Evolutionary conservation across 2,888 invertebrate genomes (phyloP), one percentile per base, ranked within the genome.

Genomic region (Ceriagrion tenellum): DNA sequence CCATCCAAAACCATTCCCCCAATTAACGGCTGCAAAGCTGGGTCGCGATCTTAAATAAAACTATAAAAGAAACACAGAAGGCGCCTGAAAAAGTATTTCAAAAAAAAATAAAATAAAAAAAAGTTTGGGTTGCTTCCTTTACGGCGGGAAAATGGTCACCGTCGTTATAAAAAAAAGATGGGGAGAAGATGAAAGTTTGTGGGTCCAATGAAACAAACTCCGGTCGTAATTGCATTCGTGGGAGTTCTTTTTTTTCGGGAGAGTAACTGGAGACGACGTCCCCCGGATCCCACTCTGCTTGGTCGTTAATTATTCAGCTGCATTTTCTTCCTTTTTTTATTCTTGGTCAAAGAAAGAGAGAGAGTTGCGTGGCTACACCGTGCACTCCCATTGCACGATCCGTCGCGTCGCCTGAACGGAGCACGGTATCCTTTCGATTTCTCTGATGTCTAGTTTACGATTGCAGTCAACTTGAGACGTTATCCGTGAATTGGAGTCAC

Each of bases 141-240:
- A 81, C 81, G 81, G 81, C 18, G 35, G 81, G 81, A 81, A 81
- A 81, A 81, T 81, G 81, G 81, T 81, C 81, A 81, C 81, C 6
- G 81, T 81, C 81, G 81, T 81, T 81, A 81, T 35, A 81, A 35
- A 81, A 81, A 81, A 47, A 8, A 47, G 47, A 47, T n/a, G n/a
- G 47, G 8, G 81, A 10, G 59, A 69, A n/a, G 69, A 69, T 26
- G 81, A 81, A 81, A 81, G 81, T 81, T 81, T 81, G 16, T 20
- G 59, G 81, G 81, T 81, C 81, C 81, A 81, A 81, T 81, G 81
- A 81, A 81, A 81, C 35, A 35, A 81, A 81, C 35, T 81, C 81
- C 81, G 35, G 81, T 81, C 35, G 35, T 81, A 81, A 81, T 81
- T 81, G 81, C 81, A 81, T 35, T 35, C 81, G 13, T 35, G 81